Percentiles rank a stretch among this genome's conserved stretches.
phyloP scores from a whole-genome alignment of 2,797 vertebrate species.

The Pseudochirops cupreus region DNA sequence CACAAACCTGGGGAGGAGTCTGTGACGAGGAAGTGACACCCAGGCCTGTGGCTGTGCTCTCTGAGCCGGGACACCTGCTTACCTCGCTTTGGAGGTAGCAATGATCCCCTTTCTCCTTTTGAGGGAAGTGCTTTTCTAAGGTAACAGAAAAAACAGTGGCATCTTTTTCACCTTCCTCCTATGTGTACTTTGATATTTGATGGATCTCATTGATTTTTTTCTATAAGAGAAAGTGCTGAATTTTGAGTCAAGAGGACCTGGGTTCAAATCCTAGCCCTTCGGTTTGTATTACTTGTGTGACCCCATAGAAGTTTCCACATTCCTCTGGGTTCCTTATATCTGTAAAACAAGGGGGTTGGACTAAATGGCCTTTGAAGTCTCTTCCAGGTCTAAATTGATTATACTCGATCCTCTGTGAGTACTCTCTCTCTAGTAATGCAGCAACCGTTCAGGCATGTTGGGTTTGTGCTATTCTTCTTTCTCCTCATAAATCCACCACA shows the following conservation, averaged over 20 bases:
- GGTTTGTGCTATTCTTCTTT: not conserved
- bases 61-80: not conserved
- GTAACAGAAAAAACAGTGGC: not conserved
- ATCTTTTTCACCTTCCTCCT: not conserved
- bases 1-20: not conserved
- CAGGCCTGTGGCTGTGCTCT: not conserved
- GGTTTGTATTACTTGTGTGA: not conserved
- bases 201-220: not conserved
- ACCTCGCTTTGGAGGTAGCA: not conserved
- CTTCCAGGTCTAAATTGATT: not conserved
- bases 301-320: not conserved
- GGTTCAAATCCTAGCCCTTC: not conserved
- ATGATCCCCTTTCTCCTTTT: not conserved
- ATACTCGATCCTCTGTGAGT: not conserved
- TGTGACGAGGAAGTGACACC: not conserved
- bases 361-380: not conserved
- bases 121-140: not conserved
- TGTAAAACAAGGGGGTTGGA: not conserved
- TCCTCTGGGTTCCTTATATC: not conserved
- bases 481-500: not conserved
- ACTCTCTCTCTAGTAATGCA: not conserved
- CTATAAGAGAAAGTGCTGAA: not conserved
- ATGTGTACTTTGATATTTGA: not conserved
- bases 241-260: not conserved
- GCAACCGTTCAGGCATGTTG: accelerated